These are phyloP conservation scores for Schizotus pectinicornis DNA, from an alignment of 2,888 invertebrate genomes.

Conservation along the genomic window DNA sequence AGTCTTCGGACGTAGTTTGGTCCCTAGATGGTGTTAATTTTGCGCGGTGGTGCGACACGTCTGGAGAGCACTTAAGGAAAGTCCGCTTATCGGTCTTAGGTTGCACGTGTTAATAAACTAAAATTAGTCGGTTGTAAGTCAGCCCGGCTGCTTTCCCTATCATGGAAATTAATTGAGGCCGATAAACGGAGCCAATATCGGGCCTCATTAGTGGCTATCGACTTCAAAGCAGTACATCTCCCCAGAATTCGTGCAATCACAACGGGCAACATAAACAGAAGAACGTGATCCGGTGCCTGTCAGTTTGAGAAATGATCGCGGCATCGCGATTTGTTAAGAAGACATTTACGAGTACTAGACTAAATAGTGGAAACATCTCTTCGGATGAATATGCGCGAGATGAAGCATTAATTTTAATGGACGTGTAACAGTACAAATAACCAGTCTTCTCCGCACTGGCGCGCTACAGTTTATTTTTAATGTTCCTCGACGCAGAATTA, in stretches of 20 bases:
- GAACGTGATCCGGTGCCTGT: conserved; percentile 46
- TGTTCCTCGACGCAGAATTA: conserved; percentile 18
- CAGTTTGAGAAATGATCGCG: conserved; percentile 49
- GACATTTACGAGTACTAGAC: conserved; percentile 47
- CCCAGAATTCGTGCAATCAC: conserved; percentile 47
- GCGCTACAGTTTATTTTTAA: conserved; percentile 29
- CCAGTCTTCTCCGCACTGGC: conserved; percentile 20
- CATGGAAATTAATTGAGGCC: conserved; percentile 51
- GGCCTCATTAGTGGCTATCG: conserved; percentile 53
- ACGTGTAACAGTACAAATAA: conserved; percentile 25
- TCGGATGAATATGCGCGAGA: conserved; percentile 9
- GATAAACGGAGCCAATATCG: conserved; percentile 50
- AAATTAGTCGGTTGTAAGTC: conserved; percentile 24
- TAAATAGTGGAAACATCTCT: conserved; percentile 40
- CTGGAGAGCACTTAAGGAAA: conserved; percentile 7
- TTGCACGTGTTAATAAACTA: conserved; percentile 23
- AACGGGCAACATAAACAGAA: conserved; percentile 47
- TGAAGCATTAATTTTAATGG: conserved; percentile 7
- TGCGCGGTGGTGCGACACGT: too few species aligned
- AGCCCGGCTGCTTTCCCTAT: conserved; percentile 40
- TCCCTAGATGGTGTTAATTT: too few species aligned
- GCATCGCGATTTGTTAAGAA: conserved; percentile 46
- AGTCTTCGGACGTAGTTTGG: too few species aligned
- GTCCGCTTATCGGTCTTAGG: conserved; percentile 10
- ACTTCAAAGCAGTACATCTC: conserved; percentile 22